phyloP scores from a whole-genome alignment of 2,113 vertebrate genomes.

The Percina caprodes region DNA sequence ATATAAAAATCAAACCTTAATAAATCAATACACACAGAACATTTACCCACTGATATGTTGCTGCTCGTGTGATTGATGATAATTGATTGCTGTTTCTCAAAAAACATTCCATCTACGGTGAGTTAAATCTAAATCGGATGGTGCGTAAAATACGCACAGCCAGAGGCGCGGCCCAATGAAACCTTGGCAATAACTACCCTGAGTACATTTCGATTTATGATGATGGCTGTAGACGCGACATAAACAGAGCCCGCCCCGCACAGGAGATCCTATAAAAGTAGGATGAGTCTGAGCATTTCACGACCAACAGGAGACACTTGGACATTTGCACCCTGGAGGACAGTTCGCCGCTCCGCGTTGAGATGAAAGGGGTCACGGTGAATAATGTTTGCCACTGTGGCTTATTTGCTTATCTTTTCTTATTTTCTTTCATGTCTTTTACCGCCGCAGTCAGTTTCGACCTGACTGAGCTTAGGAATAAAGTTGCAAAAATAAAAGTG shows the following conservation, averaged over 20 bases:
- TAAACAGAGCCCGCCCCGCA: slow-evolving; percentile 57
- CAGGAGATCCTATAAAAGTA: slow-evolving; percentile 70
- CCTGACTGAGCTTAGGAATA: slow-evolving; percentile 87
- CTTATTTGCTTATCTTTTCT: slow-evolving; percentile 82
- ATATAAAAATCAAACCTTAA: not conserved
- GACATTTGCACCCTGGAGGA: slow-evolving; percentile 52
- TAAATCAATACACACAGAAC: not conserved
- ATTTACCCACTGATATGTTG: not conserved
- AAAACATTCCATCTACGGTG: not conserved
- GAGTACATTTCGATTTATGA: slow-evolving; percentile 23
- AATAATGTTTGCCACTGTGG: slow-evolving; percentile 74
- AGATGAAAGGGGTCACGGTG: slow-evolving; percentile 75
- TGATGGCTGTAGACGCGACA: slow-evolving; percentile 32
- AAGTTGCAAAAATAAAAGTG: slow-evolving; percentile 89
- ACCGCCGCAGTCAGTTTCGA: slow-evolving; percentile 85
- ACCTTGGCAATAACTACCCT: slow-evolving; percentile 12
- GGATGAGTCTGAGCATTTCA: slow-evolving; percentile 25
- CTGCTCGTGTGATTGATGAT: not conserved
- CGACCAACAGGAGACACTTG: slow-evolving; percentile 47
- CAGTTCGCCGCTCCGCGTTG: slow-evolving; percentile 21
- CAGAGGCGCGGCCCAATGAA: not conserved
- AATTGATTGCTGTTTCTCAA: not conserved
- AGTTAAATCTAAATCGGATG: not conserved
- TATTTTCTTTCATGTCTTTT: slow-evolving; percentile 83
- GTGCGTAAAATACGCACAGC: slow-evolving; percentile 59